These are phyloP conservation scores for Latrodectus elegans DNA, from an alignment of 2,888 invertebrate species.

Conservation along the genomic window DNA sequence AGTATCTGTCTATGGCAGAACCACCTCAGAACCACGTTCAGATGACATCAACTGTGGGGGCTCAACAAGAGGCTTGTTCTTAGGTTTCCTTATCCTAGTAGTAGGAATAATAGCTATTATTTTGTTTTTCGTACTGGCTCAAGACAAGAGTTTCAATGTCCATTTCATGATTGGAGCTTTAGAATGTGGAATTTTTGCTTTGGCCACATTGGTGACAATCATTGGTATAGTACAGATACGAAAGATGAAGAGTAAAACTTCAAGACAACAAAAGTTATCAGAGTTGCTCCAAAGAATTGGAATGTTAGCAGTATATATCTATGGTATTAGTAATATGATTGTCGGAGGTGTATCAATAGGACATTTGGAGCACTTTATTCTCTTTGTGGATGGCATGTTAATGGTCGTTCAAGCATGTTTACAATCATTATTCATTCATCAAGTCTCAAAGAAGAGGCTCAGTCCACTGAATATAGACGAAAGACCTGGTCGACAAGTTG, in stretches of 20 bases:
- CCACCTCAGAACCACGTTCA: slow-evolving; percentile 5
- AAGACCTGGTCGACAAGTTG: slow-evolving; percentile 73
- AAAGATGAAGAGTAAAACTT: slow-evolving; percentile 60
- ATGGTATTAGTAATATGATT: slow-evolving; percentile 67
- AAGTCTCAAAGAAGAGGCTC: slow-evolving; percentile 53
- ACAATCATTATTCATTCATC: slow-evolving; percentile 70
- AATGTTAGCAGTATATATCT: slow-evolving; percentile 68
- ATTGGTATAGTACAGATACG: slow-evolving; percentile 66
- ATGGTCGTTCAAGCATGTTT: slow-evolving; percentile 75
- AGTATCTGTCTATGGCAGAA: slow-evolving; percentile 45
- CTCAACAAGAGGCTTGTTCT: slow-evolving; percentile 78
- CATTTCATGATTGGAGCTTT: slow-evolving; percentile 54
- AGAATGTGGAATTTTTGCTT: slow-evolving; percentile 56
- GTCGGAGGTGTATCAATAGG: slow-evolving; percentile 56
- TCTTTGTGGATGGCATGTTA: slow-evolving; percentile 76
- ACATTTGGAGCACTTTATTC: slow-evolving; percentile 74
- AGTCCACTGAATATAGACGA: slow-evolving; percentile 58
- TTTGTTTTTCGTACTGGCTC: slow-evolving; percentile 66
- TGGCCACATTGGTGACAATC: slow-evolving; percentile 50
- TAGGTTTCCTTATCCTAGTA: slow-evolving; percentile 78
- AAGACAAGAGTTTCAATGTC: slow-evolving; percentile 63
- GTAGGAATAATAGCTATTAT: slow-evolving; percentile 67
- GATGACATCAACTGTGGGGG: slow-evolving; percentile 77
- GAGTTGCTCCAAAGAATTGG: slow-evolving; percentile 68
- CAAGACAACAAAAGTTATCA: slow-evolving; percentile 38